Evolutionary conservation across 2,113 vertebrate genomes (phyloP), one percentile per base, ranked within the genome.

Genomic region (Empidonax alnorum): DNA sequence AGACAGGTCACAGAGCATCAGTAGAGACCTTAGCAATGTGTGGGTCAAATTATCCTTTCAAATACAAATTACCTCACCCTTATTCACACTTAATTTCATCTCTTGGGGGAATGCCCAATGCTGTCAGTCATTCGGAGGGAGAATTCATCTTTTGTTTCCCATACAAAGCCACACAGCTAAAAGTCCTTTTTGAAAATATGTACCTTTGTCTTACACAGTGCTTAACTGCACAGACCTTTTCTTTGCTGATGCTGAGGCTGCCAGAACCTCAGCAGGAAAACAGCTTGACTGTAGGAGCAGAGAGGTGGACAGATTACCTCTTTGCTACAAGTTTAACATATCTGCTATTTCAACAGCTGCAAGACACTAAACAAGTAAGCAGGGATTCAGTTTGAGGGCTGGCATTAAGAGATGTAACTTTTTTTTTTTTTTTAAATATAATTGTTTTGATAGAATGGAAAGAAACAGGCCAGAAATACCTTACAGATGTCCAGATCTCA

Each of bases 251-350:
- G 62, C 23, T 68, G 66, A 58, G 77, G n/a, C 53, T 95, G 46
- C 91, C 91, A 92, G 46, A 80, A 52, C 52, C 68, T 50, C 74
- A 84, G 66, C 79, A 62, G 82, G 81, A 67, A 73, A 94, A 71
- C 72, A 81, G 59, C 67, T 88, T 90, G 67, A 27, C 46, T 69
- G 1, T 7, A 13, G 55, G 49, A 89, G 37, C 63, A 84, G 47
- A 25, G 61, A 82, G 46, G 53, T 82, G 42, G 67, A 59, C 53
- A 58, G 37, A 52, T 74, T 67, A 65, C 37, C 35, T 87, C 77
- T 81, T 56, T 49, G 44, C 74, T n/a, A 25, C 4, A 33, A 31
- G 81, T 19, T 37, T 80, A 50, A 44, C 10, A 2, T 28, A 56
- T 9, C 58, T 83, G 37, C 42, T 49, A 7, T 65, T 91, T 84